phyloP scores from a whole-genome alignment of 1,140 invertebrate species.

The Sweltsa coloradensis region DNA sequence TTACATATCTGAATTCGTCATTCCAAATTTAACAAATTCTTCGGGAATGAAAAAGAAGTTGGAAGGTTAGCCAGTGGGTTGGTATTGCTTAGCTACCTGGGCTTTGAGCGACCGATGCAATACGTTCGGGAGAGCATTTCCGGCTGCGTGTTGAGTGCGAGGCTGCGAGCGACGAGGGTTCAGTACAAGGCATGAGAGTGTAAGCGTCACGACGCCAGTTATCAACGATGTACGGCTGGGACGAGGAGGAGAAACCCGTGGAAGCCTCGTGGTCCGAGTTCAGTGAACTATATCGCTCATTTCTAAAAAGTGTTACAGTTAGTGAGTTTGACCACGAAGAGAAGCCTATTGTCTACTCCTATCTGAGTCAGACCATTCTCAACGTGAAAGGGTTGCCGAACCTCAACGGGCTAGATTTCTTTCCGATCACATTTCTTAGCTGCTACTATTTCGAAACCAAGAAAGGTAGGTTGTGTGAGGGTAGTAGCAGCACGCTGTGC shows the following conservation, averaged over 20 bases:
- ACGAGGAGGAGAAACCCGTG: constrained; percentile 11
- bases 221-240: constrained; percentile 26
- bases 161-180: background rate
- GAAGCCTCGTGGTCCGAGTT: constrained; percentile 33
- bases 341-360: constrained; percentile 40
- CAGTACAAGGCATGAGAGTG: constrained; percentile 4
- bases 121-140: too few relatives aligned
- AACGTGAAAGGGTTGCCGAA: constrained; percentile 21
- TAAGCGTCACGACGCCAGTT: constrained; percentile 2
- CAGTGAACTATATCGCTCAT: constrained; percentile 38
- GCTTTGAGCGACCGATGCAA: too few relatives aligned
- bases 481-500: background rate
- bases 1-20: too few relatives aligned
- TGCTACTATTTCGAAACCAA: constrained; percentile 46
- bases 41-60: too few relatives aligned
- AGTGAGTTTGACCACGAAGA: constrained; percentile 49
- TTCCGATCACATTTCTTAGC: constrained; percentile 43
- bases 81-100: too few relatives aligned
- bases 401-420: constrained; percentile 33
- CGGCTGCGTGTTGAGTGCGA: too few relatives aligned
- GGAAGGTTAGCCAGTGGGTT: too few relatives aligned
- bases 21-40: too few relatives aligned
- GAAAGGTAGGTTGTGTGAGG: constrained; percentile 38
- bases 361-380: constrained; percentile 21
- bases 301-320: constrained; percentile 45